phyloP scores from a whole-genome alignment of 2,113 vertebrate genomes.

The Sprattus sprattus region DNA sequence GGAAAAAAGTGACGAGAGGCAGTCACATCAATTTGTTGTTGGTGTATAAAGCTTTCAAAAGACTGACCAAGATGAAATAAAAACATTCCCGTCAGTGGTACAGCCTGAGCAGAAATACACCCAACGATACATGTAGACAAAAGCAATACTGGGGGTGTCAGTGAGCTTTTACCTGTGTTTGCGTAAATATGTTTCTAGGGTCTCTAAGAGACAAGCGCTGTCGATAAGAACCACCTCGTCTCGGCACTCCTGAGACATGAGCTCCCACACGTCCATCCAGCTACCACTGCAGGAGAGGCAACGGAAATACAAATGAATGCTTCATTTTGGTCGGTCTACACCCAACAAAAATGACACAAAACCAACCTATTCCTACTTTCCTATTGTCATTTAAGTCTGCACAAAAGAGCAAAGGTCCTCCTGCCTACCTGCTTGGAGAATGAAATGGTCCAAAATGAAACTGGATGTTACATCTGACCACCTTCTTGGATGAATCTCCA shows the following conservation, averaged over 20 bases:
- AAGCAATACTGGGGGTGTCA: background rate
- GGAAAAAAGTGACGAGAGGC: conserved; percentile 6
- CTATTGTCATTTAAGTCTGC: no score
- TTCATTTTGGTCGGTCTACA: background rate
- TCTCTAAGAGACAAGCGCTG: conserved; percentile 89
- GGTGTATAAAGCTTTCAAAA: background rate
- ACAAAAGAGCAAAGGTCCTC: background rate
- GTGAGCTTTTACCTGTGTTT: conserved; percentile 84
- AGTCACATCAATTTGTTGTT: background rate
- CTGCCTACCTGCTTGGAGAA: conserved; percentile 70
- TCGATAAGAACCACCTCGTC: conserved; percentile 97
- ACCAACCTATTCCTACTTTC: background rate
- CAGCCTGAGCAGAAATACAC: background rate
- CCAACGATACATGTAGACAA: background rate
- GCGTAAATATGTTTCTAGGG: conserved; percentile 90
- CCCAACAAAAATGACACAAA: background rate
- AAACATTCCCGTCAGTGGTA: background rate
- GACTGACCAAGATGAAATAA: background rate
- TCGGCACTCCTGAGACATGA: conserved; percentile 97
- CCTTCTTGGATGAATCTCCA: conserved; percentile 69
- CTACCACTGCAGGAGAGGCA: conserved; percentile 76
- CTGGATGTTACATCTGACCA: conserved; percentile 74
- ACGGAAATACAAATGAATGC: background rate
- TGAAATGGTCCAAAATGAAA: conserved; percentile 74
- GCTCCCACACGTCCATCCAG: conserved; percentile 99